phyloP scores from a whole-genome alignment of 2,797 vertebrate species.

The Myotis pilosus region DNA sequence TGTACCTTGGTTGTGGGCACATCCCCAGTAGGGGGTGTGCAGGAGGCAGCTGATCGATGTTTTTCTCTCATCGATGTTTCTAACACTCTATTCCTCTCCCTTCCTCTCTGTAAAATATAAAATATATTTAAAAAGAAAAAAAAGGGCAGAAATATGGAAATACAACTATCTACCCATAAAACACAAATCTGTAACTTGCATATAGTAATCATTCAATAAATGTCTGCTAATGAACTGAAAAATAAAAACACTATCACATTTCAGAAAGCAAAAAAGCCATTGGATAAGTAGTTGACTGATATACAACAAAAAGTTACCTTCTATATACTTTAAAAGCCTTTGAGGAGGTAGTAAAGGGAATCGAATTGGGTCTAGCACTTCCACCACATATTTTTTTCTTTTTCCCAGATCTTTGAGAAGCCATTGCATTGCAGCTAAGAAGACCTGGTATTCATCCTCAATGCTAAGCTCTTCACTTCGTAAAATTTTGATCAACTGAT shows the following conservation, averaged over 20 bases:
- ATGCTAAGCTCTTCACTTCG: conserved; percentile 96
- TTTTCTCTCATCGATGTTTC: too few species aligned
- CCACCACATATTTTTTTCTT: conserved; percentile 94
- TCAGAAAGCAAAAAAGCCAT: conserved; percentile 34
- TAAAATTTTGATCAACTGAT: conserved; percentile 93
- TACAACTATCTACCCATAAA: not conserved
- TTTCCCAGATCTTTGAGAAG: conserved; percentile 91
- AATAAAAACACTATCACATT: conserved; percentile 32
- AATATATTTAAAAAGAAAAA: not conserved
- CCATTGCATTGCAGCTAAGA: conserved; percentile 95
- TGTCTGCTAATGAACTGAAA: conserved; percentile 20
- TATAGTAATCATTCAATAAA: conserved; percentile 1
- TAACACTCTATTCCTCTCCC: too few species aligned
- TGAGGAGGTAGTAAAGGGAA: conserved; percentile 96
- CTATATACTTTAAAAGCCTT: conserved; percentile 95
- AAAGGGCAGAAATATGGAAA: not conserved
- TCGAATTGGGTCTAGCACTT: conserved; percentile 94
- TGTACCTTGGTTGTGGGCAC: too few species aligned
- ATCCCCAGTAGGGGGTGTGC: too few species aligned
- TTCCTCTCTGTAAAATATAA: too few species aligned
- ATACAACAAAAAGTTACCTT: conserved; percentile 86
- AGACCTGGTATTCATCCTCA: conserved; percentile 98
- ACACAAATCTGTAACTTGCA: not conserved
- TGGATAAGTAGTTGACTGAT: conserved; percentile 9
- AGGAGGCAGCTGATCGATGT: too few species aligned